These are phyloP conservation scores for Catharus minimus DNA, from an alignment of 2,113 vertebrate species.

Conservation along the genomic window DNA sequence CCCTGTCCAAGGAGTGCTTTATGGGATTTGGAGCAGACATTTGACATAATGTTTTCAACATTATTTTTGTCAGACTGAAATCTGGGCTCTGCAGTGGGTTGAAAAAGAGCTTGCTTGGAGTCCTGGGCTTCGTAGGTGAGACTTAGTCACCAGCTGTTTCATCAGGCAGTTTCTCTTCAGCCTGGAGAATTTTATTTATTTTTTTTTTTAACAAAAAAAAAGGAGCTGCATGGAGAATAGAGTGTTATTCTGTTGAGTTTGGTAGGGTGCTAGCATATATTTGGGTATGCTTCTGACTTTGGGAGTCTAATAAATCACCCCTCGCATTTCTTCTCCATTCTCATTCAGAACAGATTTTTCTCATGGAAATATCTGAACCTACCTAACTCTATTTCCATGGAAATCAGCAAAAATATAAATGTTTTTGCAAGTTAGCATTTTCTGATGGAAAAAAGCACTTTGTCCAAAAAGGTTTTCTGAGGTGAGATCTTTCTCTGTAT, in stretches of 20 bases:
- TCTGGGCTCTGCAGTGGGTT: conserved; percentile 6
- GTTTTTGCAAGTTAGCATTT: not conserved
- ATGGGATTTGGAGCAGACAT: conserved; percentile 63
- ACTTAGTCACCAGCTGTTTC: not conserved
- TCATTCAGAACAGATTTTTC: not conserved
- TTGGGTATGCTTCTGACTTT: not conserved
- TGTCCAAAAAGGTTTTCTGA: not conserved
- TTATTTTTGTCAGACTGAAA: conserved; percentile 53
- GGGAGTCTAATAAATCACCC: not conserved
- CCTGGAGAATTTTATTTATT: not conserved
- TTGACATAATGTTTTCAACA: conserved; percentile 64
- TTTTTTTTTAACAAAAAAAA: not conserved
- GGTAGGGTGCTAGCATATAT: not conserved
- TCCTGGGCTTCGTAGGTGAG: not conserved
- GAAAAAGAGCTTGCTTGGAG: conserved; percentile 16
- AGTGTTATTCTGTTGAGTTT: not conserved
- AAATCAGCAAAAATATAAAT: not conserved
- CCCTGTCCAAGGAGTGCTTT: conserved; percentile 38
- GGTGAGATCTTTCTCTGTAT: not conserved
- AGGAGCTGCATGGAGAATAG: not conserved
- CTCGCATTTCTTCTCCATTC: not conserved
- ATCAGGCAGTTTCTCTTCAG: not conserved
- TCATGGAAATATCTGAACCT: not conserved
- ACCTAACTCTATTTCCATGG: not conserved
- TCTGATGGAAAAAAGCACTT: not conserved